Percentiles rank a stretch among this genome's conserved stretches.
These are phyloP conservation scores for Stenodera caucasica DNA, from an alignment of 2,888 invertebrate species.

Conservation along the genomic window DNA sequence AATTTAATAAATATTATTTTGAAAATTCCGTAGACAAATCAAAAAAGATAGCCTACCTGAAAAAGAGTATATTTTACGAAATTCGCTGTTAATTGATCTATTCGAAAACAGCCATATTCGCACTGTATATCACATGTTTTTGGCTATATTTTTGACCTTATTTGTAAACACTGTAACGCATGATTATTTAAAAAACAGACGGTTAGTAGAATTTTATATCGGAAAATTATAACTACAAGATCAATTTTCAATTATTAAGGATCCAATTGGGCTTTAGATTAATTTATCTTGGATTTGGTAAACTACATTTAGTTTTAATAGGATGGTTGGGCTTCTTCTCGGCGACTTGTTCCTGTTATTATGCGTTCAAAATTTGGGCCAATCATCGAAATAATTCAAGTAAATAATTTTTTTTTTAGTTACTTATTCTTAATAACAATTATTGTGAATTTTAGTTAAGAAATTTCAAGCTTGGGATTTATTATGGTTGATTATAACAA, in stretches of 20 bases:
- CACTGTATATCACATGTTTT: slow-evolving; percentile 84
- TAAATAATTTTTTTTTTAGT: slow-evolving; percentile 38
- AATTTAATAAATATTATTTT: too few species aligned
- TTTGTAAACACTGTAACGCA: slow-evolving; percentile 72
- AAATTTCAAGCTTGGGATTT: slow-evolving; percentile 52
- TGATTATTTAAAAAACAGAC: slow-evolving; percentile 74
- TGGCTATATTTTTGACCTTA: slow-evolving; percentile 72
- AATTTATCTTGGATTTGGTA: slow-evolving; percentile 63
- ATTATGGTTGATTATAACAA: slow-evolving; percentile 47
- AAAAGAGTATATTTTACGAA: slow-evolving; percentile 70
- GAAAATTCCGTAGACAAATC: not conserved
- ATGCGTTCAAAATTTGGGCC: slow-evolving; percentile 59
- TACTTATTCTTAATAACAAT: slow-evolving; percentile 2
- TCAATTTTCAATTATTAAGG: slow-evolving; percentile 32
- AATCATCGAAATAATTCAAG: slow-evolving; percentile 46
- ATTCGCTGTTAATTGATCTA: slow-evolving; percentile 80
- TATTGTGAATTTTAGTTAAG: slow-evolving; percentile 44
- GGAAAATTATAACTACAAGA: slow-evolving; percentile 20
- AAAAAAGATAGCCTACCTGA: slow-evolving; percentile 54
- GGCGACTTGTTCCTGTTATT: slow-evolving; percentile 55
- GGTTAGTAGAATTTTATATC: slow-evolving; percentile 60
- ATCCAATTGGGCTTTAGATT: slow-evolving; percentile 61
- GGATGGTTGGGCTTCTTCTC: slow-evolving; percentile 61
- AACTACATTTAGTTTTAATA: slow-evolving; percentile 61
- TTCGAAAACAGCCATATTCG: slow-evolving; percentile 76